Evolutionary conservation across 2,888 invertebrate species (phyloP).

Genomic region (Ormyrus pomaceus): DNA sequence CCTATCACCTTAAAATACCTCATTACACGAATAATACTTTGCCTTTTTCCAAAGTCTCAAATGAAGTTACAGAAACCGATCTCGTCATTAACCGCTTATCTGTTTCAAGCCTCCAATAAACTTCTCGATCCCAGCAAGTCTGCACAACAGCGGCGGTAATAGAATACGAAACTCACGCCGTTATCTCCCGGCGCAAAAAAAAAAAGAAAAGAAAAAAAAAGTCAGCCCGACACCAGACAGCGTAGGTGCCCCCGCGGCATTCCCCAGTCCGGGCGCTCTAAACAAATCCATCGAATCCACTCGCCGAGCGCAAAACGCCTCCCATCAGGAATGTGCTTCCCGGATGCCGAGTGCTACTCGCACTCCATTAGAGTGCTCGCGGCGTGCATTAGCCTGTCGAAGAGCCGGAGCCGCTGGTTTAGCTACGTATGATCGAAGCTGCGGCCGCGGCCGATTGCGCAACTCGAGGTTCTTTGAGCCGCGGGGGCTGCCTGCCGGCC

Average conservation of each 20-base stretch:
- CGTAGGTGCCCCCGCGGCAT: background rate
- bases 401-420: background rate
- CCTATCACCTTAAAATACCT: no score
- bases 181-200: background rate
- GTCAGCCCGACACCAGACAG: no score
- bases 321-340: constrained; percentile 18
- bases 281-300: constrained; percentile 2
- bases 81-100: background rate
- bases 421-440: background rate
- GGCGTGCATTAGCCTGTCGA: constrained; percentile 30
- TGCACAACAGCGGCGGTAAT: background rate
- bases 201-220: no score
- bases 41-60: no score
- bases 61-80: no score
- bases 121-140: background rate
- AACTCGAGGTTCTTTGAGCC: constrained; percentile 5
- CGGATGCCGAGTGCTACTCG: constrained; percentile 11
- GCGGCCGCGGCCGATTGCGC: background rate
- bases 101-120: constrained; percentile 9
- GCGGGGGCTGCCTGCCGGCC: background rate
- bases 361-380: constrained; percentile 19
- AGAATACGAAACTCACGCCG: background rate
- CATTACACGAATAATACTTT: no score
- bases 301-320: background rate
- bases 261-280: background rate